Evolutionary conservation across 2,888 invertebrate species (phyloP), one percentile per base, ranked within the genome.

Genomic region (Micropterix aruncella): DNA sequence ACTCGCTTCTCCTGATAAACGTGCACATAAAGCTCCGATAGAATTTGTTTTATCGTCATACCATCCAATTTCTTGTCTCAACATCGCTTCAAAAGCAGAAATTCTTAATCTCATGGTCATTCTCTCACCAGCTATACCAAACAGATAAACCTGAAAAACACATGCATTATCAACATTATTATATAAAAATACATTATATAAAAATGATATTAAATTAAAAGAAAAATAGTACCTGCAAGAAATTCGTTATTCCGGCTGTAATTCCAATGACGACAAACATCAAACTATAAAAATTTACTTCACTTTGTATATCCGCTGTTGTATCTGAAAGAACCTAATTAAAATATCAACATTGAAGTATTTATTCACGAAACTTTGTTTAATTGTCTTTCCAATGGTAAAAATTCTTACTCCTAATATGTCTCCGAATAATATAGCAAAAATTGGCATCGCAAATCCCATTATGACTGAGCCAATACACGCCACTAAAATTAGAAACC

Each of bases 121-220:
- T 48, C 73, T 65, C 61, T 90, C 90, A 36, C 91, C 91, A 19
- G 90, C 85, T 19, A 83, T 65, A 1, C 77, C 82, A 59, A 88
- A 89, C 58, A 79, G 71, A 53, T 68, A 72, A 14, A 75, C 66
- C 73, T 79, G 53, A 7, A 56, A 50, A 43, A 40, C n/a, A n/a
- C n/a, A n/a, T n/a, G n/a, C n/a, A n/a, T n/a, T n/a, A n/a, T n/a
- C n/a, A n/a, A n/a, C n/a, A n/a, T n/a, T n/a, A n/a, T n/a, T n/a
- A n/a, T n/a, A n/a, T n/a, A n/a, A n/a, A n/a, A n/a, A n/a, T n/a
- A n/a, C n/a, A n/a, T n/a, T n/a, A n/a, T n/a, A n/a, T n/a, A n/a
- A n/a, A n/a, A n/a, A n/a, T n/a, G n/a, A n/a, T n/a, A n/a, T n/a
- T n/a, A 27, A 27, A 27, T 7, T 27, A 27, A 27, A 7, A 27